phyloP scores from a whole-genome alignment of 2,888 invertebrate genomes.

The Diachrysia chrysitis region DNA sequence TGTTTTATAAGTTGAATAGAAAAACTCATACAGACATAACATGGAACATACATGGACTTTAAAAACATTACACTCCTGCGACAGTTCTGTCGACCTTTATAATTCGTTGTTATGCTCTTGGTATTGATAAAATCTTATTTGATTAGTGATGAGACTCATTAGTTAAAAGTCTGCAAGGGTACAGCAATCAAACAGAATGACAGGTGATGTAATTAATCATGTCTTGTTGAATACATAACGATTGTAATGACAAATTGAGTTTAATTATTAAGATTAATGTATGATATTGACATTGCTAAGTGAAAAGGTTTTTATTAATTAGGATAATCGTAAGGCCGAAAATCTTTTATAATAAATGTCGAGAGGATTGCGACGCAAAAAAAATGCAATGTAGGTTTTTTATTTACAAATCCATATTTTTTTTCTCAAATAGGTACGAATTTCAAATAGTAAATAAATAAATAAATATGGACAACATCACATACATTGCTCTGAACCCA shows the following conservation, averaged over 20 bases:
- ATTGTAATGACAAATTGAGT: conserved; percentile 38
- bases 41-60: too few species aligned
- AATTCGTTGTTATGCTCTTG: too few species aligned
- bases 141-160: neutral
- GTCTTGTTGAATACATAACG: conserved; percentile 12
- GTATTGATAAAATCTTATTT: neutral
- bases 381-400: neutral
- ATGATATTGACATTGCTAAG: conserved; percentile 18
- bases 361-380: neutral
- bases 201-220: conserved; percentile 36
- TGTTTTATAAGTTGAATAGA: too few species aligned
- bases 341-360: neutral
- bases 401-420: too few species aligned
- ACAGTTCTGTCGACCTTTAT: too few species aligned
- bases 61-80: too few species aligned
- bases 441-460: too few species aligned
- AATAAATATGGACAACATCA: too few species aligned
- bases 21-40: too few species aligned
- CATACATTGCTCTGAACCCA: too few species aligned
- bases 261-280: conserved; percentile 27
- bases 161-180: neutral
- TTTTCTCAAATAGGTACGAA: too few species aligned
- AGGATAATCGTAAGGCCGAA: neutral
- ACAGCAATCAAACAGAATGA: conserved; percentile 21
- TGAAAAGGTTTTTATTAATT: conserved; percentile 24